Conservation (phyloP, 64 coral and sea anemone genomes). For the Stichodactyla helianthus region DNA sequence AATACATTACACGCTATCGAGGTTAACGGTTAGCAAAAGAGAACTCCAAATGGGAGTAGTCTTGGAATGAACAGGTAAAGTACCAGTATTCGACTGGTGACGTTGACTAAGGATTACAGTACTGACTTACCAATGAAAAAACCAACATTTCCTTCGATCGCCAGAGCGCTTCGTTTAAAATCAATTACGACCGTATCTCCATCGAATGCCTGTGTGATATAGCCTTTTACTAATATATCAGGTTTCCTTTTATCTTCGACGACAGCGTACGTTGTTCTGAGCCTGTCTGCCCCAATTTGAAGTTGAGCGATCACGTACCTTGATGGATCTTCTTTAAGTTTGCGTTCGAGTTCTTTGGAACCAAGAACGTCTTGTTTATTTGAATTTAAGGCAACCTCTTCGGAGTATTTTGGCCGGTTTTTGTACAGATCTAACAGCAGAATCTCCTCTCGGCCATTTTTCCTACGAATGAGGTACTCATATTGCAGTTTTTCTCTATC, state of each 20-base stretch:
- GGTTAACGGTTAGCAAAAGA: too few relatives aligned
- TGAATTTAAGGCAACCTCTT: neutral
- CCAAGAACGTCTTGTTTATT: neutral
- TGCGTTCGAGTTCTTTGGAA: constrained; percentile 24
- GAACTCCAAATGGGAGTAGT: too few relatives aligned
- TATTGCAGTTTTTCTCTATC: neutral
- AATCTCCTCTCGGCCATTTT: constrained; percentile 13
- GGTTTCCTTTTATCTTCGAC: constrained; percentile 61
- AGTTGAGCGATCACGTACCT: constrained; percentile 58
- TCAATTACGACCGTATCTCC: constrained; percentile 61
- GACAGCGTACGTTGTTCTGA: constrained; percentile 31
- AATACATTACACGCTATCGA: too few relatives aligned
- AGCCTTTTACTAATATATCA: constrained; percentile 59
- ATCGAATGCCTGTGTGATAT: constrained; percentile 58
- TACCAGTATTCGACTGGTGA: too few relatives aligned
- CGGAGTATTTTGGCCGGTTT: neutral
- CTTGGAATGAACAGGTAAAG: too few relatives aligned
- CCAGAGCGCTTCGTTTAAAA: neutral
- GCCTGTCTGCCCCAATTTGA: constrained; percentile 33
- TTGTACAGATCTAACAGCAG: neutral
- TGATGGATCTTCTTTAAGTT: constrained; percentile 36
- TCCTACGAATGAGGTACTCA: constrained; percentile 2
- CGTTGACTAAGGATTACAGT: neutral
- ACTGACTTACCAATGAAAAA: constrained; percentile 39
- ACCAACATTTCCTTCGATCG: constrained; percentile 40